These are phyloP conservation scores for Corvus moneduloides DNA, from an alignment of 2,113 vertebrate genomes.

Conservation along the genomic window DNA sequence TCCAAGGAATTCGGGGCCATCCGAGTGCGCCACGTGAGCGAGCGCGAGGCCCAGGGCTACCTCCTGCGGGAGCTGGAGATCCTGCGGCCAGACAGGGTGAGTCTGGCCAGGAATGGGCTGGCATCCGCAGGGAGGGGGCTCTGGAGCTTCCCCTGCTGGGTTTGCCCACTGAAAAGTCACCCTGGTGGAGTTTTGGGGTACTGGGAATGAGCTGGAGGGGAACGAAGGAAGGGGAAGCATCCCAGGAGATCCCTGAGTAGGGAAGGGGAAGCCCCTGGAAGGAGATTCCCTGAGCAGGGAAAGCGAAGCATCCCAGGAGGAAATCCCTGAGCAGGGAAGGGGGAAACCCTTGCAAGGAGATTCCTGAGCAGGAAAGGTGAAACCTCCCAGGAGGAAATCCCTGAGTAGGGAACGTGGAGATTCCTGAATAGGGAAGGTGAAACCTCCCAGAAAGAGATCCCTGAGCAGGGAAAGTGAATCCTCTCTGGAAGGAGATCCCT, in stretches of 20 bases:
- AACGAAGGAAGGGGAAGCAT: background rate
- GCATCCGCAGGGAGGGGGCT: fast-evolving
- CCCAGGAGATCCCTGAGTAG: too few relatives aligned
- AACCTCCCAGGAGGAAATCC: background rate
- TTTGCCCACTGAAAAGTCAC: too few relatives aligned
- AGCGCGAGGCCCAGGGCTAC: constrained; percentile 80
- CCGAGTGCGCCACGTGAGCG: constrained; percentile 74
- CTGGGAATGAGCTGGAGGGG: background rate
- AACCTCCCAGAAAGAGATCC: background rate
- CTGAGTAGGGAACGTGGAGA: background rate
- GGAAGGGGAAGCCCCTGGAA: background rate
- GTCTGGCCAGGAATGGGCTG: background rate
- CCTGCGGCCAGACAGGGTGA: constrained; percentile 74
- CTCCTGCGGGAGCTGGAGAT: constrained; percentile 83
- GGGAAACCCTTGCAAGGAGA: too few relatives aligned
- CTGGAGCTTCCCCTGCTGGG: fast-evolving
- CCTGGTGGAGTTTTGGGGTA: background rate
- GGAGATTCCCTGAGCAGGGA: background rate
- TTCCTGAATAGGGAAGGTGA: background rate
- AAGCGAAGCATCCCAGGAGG: fast-evolving
- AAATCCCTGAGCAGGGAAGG: background rate
- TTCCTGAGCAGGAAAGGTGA: too few relatives aligned
- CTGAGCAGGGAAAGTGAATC: background rate
- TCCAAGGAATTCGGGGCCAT: constrained; percentile 76
- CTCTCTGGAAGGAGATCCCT: too few relatives aligned